Percentiles rank a stretch among this genome's conserved stretches.
Evolutionary conservation across 1,140 invertebrate genomes (phyloP).

Genomic region (Medauroidea extradentata): DNA sequence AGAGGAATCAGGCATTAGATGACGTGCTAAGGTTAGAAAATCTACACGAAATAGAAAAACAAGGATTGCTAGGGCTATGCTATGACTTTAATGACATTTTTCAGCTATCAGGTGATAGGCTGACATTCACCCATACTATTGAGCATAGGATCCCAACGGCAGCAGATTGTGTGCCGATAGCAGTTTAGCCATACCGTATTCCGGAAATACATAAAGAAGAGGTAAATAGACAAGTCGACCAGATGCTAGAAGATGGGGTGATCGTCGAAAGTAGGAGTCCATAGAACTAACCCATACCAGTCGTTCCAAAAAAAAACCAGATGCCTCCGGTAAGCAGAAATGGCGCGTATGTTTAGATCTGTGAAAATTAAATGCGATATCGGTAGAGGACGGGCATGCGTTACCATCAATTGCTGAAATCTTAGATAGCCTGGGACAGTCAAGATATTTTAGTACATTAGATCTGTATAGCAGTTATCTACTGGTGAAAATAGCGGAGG

Average conservation of each 20-base stretch:
- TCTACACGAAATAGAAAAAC: too few relatives aligned
- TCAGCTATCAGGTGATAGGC: slow-evolving; percentile 7
- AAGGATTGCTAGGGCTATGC: too few relatives aligned
- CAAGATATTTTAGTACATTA: slow-evolving; percentile 38
- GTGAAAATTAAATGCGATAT: slow-evolving; percentile 26
- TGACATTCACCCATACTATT: slow-evolving; percentile 1
- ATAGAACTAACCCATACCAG: slow-evolving; percentile 22
- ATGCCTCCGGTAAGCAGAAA: slow-evolving; percentile 12
- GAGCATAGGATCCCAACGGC: background rate
- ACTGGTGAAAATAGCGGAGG: slow-evolving; percentile 39
- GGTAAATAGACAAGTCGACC: slow-evolving; percentile 6
- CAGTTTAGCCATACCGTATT: background rate
- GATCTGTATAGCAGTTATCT: slow-evolving; percentile 44
- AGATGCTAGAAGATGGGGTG: slow-evolving; percentile 18
- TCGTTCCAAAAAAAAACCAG: slow-evolving; percentile 24
- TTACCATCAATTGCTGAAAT: slow-evolving; percentile 44
- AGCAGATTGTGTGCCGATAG: background rate
- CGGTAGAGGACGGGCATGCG: slow-evolving; percentile 38
- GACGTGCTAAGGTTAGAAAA: too few relatives aligned
- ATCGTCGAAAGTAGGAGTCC: slow-evolving; percentile 20
- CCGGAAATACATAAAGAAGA: slow-evolving; percentile 3
- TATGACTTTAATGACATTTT: background rate
- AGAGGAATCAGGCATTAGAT: too few relatives aligned
- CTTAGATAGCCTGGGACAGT: slow-evolving; percentile 33
- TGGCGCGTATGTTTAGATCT: slow-evolving; percentile 27